Evolutionary conservation across 2,113 vertebrate genomes (phyloP).

Genomic region (Semicossyphus pulcher): DNA sequence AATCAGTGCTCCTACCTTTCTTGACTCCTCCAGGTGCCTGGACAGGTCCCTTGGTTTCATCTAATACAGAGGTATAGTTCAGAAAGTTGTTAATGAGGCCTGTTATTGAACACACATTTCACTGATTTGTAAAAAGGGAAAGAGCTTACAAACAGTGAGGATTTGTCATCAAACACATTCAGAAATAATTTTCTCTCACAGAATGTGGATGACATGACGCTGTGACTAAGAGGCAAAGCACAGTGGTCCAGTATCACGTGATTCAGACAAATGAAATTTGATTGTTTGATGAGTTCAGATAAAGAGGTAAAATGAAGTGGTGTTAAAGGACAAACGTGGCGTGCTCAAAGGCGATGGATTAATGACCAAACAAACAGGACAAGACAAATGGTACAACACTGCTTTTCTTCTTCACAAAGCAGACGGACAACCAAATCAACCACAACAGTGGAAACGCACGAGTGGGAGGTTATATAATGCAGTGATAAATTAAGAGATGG

Average conservation of each 20-base stretch:
- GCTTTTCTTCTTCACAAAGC: neutral
- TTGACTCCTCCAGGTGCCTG: slow-evolving; percentile 89
- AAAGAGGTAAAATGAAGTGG: neutral
- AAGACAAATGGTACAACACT: neutral
- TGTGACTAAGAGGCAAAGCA: neutral
- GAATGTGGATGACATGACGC: neutral
- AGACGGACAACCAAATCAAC: neutral
- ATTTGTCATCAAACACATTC: neutral
- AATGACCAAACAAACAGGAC: slow-evolving; percentile 9
- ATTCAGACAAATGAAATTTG: neutral
- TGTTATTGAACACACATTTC: slow-evolving; percentile 5
- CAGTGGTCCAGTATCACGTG: neutral
- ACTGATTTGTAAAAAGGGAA: neutral
- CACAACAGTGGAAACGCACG: neutral
- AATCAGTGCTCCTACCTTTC: slow-evolving; percentile 82
- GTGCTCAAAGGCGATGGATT: neutral
- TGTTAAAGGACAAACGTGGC: neutral
- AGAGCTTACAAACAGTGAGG: neutral
- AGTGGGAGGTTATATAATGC: neutral
- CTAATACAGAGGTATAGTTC: slow-evolving; percentile 74
- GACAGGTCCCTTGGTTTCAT: slow-evolving; percentile 86
- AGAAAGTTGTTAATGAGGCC: slow-evolving; percentile 41
- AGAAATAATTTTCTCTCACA: neutral
- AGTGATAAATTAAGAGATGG: slow-evolving; percentile 1
- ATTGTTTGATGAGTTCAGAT: neutral